phyloP scores from a whole-genome alignment of 1,140 invertebrate species.

The Apolygus lucorum region DNA sequence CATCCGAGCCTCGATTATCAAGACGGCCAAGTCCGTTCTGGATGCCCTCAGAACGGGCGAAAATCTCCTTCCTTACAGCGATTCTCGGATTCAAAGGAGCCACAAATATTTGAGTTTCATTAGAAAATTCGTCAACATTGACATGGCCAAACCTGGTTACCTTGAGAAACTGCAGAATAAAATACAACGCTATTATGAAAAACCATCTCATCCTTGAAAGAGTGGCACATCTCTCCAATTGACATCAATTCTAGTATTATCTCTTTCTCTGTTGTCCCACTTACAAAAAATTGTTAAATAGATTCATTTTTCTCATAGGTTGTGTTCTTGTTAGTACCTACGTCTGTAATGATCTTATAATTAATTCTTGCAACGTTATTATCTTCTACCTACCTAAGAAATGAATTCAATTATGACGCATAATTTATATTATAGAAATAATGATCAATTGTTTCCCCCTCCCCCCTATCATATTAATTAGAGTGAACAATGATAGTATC shows the following conservation, averaged over 20 bases:
- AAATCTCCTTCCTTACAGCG: conserved; percentile 12
- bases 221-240: not conserved
- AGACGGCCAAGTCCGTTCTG: conserved; percentile 2
- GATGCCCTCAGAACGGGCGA: conserved; percentile 10
- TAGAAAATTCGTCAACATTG: conserved; percentile 11
- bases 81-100: conserved; percentile 9
- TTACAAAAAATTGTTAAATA: too few relatives aligned
- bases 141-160: conserved; percentile 16
- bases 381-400: too few relatives aligned
- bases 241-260: too few relatives aligned
- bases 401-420: too few relatives aligned
- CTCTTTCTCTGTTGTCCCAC: too few relatives aligned
- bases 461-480: too few relatives aligned
- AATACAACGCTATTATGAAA: conserved; percentile 17
- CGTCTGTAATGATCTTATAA: too few relatives aligned
- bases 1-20: not conserved
- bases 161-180: conserved; percentile 17
- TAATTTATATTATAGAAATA: too few relatives aligned
- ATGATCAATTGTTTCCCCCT: too few relatives aligned
- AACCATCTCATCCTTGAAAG: not conserved
- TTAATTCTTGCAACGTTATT: too few relatives aligned
- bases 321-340: not conserved
- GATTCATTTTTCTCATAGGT: not conserved
- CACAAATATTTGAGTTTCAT: not conserved
- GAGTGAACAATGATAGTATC: too few relatives aligned